Evolutionary conservation across 2,113 vertebrate species (phyloP).

Genomic region (Gopherus flavomarginatus): DNA sequence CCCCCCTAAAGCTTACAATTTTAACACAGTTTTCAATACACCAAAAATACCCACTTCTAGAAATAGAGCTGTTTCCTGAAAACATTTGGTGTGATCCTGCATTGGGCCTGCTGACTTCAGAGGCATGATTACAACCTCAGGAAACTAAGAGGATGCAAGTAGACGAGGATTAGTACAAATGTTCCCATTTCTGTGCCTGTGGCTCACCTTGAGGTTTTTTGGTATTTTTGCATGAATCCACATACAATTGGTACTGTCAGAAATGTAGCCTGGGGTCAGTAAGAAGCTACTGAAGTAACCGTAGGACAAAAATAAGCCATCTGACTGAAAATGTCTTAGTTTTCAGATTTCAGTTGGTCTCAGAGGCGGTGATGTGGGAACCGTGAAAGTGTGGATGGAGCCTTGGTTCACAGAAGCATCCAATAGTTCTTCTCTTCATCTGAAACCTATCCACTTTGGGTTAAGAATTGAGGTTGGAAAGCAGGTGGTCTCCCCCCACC

Average conservation of each 20-base stretch:
- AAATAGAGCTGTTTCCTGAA: neutral
- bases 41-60: neutral
- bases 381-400: neutral
- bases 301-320: neutral
- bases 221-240: neutral
- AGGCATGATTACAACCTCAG: rapidly evolving
- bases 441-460: neutral
- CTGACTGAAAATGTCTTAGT: rapidly evolving
- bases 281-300: neutral
- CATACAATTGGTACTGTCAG: neutral
- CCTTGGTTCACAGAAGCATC: neutral
- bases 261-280: neutral
- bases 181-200: rapidly evolving
- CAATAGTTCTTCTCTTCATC: neutral
- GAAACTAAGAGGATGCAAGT: rapidly evolving
- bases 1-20: too few species aligned
- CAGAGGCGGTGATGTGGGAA: neutral
- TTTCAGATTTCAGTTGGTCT: neutral
- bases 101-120: rapidly evolving
- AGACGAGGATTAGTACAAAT: neutral
- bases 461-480: neutral
- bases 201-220: neutral
- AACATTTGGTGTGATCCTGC: neutral
- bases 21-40: neutral
- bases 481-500: neutral